Percentiles rank a stretch among this genome's conserved stretches.
Evolutionary conservation across 2,888 invertebrate genomes (phyloP).

Genomic region (Eudasyphora cyanicolor): DNA sequence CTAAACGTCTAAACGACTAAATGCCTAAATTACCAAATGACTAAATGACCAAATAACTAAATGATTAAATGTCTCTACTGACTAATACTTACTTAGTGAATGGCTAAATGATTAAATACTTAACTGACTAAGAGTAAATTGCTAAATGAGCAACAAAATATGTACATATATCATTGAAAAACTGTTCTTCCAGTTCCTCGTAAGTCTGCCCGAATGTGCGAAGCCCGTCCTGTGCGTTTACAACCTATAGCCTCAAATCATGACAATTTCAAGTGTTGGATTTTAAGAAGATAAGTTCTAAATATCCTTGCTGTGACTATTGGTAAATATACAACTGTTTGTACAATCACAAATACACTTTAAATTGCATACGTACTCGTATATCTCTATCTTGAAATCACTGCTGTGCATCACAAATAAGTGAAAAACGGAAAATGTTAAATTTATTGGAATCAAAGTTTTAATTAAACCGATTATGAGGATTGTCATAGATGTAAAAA

Average conservation of each 20-base stretch:
- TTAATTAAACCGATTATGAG: constrained; percentile 40
- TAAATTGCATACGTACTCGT: neutral
- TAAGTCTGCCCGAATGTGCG: neutral
- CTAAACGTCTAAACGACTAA: too few relatives aligned
- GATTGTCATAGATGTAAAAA: neutral
- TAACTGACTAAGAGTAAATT: too few relatives aligned
- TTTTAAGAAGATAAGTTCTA: constrained; percentile 4
- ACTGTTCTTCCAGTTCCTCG: too few relatives aligned
- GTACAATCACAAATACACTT: neutral
- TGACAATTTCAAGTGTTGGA: constrained; percentile 4
- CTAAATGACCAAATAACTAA: too few relatives aligned
- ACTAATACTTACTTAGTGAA: too few relatives aligned
- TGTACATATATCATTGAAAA: too few relatives aligned
- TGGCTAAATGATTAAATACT: too few relatives aligned
- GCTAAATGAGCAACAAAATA: too few relatives aligned
- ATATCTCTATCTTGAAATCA: neutral
- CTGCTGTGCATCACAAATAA: neutral
- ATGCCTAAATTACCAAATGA: too few relatives aligned
- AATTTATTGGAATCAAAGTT: constrained; percentile 43
- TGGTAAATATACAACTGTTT: neutral
- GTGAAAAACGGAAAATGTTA: constrained; percentile 6
- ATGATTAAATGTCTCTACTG: too few relatives aligned
- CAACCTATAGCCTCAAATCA: neutral
- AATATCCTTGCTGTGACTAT: constrained; percentile 13
- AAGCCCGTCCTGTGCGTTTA: neutral